Base-by-base conservation (phyloP, 2,888 invertebrate genomes). In the Troides oblongomaculatus region DNA sequence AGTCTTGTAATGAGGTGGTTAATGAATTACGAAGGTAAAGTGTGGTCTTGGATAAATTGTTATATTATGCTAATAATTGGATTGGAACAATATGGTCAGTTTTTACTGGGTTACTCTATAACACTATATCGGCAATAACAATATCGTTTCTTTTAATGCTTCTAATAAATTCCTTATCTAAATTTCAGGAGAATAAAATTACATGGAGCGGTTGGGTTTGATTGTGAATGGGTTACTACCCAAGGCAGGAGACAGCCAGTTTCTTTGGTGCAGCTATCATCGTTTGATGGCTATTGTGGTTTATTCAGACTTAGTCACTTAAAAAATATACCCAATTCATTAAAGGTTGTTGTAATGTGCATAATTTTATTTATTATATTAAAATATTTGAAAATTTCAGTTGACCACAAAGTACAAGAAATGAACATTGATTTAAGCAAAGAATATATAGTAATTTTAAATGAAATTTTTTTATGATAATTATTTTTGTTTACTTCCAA, bases 141-240 rank as follows among this genome's bases (percentile, higher is more conserved):
- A 18, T 23, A 23, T 23, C 17, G 25, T 30, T 30, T 10, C 30
- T 30, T 36, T n/a, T 61, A 10, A 2, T 39, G 30, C 17, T n/a
- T 61, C 21, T 25, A 39, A 61, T 39, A 62, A 60, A 23, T 43
- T 21, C n/a, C 7, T 61, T 61, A 4, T 43, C 30, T 59, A 67
- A 62, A 73, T 79, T 77, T 25, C 63, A 92, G 92, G 71, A 77
- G 84, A 70, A 82, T 83, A 78, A 81, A 83, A 56, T 72, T 80
- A 14, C 86, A 93, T 60, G 84, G 84, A 78, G 94, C 95, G 0
- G 80, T 97, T 53, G 97, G 97, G 8, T 95, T 97, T 79, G 97
- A 97, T 81, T 97, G 97, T 83, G 97, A 97, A 85, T 97, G 97
- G 97, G 95, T 95, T 0, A 94, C 94, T 0, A 87, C 89, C 0